Evolutionary conservation across 2,888 invertebrate genomes (phyloP).

Genomic region (Choreutis nemorana): DNA sequence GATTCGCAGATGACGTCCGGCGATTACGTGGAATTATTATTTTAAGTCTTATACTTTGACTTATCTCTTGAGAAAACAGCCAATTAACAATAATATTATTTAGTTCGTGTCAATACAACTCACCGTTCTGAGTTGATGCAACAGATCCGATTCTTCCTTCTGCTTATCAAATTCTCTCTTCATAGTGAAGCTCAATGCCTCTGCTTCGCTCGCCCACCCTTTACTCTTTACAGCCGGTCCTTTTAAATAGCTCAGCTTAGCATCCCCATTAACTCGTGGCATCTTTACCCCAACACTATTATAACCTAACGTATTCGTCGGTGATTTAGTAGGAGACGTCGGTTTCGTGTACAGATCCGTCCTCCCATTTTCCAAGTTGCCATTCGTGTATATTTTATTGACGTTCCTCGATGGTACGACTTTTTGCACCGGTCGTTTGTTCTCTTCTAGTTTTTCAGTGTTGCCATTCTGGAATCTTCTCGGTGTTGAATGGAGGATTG

Average conservation of each 20-base stretch:
- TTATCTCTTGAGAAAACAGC: too few species aligned
- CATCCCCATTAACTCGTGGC: conserved; percentile 43
- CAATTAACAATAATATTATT: too few species aligned
- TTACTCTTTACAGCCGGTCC: conserved; percentile 53
- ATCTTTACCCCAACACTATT: conserved; percentile 43
- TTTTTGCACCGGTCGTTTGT: conserved; percentile 79
- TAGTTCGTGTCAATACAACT: too few species aligned
- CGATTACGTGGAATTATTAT: too few species aligned
- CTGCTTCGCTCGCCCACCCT: conserved; percentile 69
- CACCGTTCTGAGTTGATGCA: conserved; percentile 84
- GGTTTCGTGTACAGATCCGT: conserved; percentile 69
- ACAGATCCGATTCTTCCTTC: conserved; percentile 85
- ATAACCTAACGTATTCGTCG: conserved; percentile 67
- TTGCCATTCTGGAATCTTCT: conserved; percentile 49
- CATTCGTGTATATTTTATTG: conserved; percentile 58
- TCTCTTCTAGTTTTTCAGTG: conserved; percentile 46
- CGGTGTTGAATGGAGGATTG: conserved; percentile 55
- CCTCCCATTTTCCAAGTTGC: conserved; percentile 43
- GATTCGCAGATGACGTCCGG: too few species aligned
- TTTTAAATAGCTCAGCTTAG: conserved; percentile 67
- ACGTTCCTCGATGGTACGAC: conserved; percentile 79
- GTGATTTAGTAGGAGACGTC: conserved; percentile 70
- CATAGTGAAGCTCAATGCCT: conserved; percentile 91
- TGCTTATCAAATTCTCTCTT: conserved; percentile 91
- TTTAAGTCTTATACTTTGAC: too few species aligned